Evolutionary conservation across 1,140 invertebrate genomes (phyloP).

Genomic region (Acromyrmex echinatior): DNA sequence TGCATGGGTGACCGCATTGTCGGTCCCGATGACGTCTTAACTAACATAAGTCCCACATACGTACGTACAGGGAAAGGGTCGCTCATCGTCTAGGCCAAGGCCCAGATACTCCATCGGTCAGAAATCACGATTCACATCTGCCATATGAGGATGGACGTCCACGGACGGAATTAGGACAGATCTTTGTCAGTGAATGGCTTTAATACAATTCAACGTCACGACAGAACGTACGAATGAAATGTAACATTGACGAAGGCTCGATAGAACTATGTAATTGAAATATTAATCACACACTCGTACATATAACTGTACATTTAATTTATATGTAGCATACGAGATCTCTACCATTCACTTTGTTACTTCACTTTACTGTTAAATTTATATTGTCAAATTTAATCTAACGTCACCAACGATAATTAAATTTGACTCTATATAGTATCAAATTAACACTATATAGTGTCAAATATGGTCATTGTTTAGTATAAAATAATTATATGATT

Average conservation of each 20-base stretch:
- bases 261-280: conserved; percentile 32
- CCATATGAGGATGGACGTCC: conserved; percentile 68
- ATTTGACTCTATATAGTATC: too few relatives aligned
- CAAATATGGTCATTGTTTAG: too few relatives aligned
- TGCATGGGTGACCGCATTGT: conserved; percentile 86
- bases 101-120: conserved; percentile 56
- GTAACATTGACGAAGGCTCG: not conserved
- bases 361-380: too few relatives aligned
- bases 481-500: too few relatives aligned
- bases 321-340: not conserved
- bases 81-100: conserved; percentile 28
- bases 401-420: too few relatives aligned
- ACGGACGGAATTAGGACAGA: conserved; percentile 47
- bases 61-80: conserved; percentile 44
- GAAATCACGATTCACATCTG: conserved; percentile 71
- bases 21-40: conserved; percentile 85
- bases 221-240: not conserved
- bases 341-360: not conserved
- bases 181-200: conserved; percentile 67
- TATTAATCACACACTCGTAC: not conserved
- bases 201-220: conserved; percentile 64
- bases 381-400: too few relatives aligned
- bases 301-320: not conserved
- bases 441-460: too few relatives aligned
- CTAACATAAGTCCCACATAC: conserved; percentile 79